Evolutionary conservation across 2,113 vertebrate genomes (phyloP).

Genomic region (Chaenocephalus aceratus): DNA sequence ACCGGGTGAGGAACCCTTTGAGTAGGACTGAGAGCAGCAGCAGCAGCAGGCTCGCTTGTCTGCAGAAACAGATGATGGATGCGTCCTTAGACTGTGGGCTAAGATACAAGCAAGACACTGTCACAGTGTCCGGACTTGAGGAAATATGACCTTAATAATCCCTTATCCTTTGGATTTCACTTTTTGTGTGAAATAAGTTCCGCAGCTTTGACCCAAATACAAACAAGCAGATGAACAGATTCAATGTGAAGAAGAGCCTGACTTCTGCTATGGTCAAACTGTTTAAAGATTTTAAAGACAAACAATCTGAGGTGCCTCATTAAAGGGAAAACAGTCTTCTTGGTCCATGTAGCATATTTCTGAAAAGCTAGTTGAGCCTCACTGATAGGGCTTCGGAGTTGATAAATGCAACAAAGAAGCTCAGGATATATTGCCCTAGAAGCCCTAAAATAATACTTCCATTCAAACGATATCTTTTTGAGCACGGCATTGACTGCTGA

Average conservation of each 20-base stretch:
- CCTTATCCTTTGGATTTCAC: constrained; percentile 8
- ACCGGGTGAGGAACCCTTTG: constrained; percentile 36
- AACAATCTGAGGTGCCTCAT: constrained; percentile 5
- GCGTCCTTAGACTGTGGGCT: constrained; percentile 40
- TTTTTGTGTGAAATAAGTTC: constrained; percentile 11
- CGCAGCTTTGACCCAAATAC: constrained; percentile 11
- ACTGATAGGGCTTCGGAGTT: background rate
- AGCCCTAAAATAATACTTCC: background rate
- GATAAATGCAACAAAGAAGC: background rate
- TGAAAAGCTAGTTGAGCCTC: constrained; percentile 3
- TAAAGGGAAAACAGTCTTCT: background rate
- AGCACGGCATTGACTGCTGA: constrained; percentile 11
- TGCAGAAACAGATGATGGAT: constrained; percentile 62
- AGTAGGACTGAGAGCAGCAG: constrained; percentile 25
- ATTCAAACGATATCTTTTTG: constrained; percentile 8
- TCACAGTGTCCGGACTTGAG: constrained; percentile 2
- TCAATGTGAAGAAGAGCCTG: background rate
- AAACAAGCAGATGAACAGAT: background rate
- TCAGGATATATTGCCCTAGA: background rate
- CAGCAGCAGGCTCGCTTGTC: constrained; percentile 26
- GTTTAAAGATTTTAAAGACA: constrained; percentile 3
- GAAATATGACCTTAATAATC: constrained; percentile 35
- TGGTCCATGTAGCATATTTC: background rate
- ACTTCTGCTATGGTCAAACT: background rate
- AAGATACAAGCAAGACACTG: constrained; percentile 29